Evolutionary conservation across 2,888 invertebrate genomes (phyloP).

Genomic region (Mesorhabditis spiculigera): DNA sequence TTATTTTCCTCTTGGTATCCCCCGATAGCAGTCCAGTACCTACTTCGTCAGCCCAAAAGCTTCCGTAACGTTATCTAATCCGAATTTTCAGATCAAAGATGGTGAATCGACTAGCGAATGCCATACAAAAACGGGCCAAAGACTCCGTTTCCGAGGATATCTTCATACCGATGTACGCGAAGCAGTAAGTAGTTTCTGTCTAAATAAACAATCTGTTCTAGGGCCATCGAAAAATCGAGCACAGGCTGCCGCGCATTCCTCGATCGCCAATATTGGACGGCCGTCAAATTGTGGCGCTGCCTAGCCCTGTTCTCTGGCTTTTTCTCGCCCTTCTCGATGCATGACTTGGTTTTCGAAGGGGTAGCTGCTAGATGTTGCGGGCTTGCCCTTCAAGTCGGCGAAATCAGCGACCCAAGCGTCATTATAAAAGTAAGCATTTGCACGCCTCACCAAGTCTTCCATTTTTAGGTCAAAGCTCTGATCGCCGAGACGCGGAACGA

Average conservation of each 20-base stretch:
- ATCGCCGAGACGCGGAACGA: neutral
- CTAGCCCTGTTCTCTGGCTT: neutral
- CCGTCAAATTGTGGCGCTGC: slow-evolving; percentile 63
- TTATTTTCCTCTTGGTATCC: too few species aligned
- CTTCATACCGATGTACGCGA: slow-evolving; percentile 40
- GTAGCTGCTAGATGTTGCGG: neutral
- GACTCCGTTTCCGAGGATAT: slow-evolving; percentile 37
- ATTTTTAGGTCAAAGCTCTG: neutral
- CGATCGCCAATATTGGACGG: slow-evolving; percentile 79
- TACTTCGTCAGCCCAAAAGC: too few species aligned
- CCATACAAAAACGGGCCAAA: slow-evolving; percentile 31
- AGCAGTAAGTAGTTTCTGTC: slow-evolving; percentile 42
- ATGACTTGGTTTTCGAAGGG: neutral
- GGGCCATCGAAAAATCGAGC: slow-evolving; percentile 67
- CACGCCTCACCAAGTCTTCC: neutral
- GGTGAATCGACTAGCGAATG: slow-evolving; percentile 55
- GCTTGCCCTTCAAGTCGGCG: neutral
- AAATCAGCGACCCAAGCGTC: neutral
- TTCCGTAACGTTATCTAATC: too few species aligned
- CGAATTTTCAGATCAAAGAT: slow-evolving; percentile 54
- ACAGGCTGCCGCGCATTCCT: slow-evolving; percentile 67
- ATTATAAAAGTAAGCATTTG: neutral
- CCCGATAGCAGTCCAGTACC: too few species aligned
- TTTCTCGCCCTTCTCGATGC: neutral
- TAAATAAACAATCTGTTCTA: slow-evolving; percentile 14